Evolutionary conservation across 1,140 invertebrate species (phyloP).

Genomic region (Asbolus verrucosus): DNA sequence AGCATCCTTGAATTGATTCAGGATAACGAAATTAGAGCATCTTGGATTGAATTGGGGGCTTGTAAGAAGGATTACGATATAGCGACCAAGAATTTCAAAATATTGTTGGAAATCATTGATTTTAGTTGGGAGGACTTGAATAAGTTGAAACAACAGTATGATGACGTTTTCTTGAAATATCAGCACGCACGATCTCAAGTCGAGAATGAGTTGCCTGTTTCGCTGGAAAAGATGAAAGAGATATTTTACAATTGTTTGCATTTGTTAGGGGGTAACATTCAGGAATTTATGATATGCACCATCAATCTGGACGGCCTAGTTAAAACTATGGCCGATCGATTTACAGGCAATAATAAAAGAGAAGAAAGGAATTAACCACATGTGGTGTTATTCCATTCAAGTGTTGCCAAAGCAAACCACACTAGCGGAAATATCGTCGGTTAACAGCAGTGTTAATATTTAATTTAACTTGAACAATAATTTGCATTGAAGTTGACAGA

Average conservation of each 20-base stretch:
- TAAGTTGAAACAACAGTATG: conserved; percentile 59
- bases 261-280: conserved; percentile 41
- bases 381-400: background rate
- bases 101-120: conserved; percentile 59
- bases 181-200: conserved; percentile 56
- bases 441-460: conserved; percentile 22
- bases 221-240: conserved; percentile 51
- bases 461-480: conserved; percentile 32
- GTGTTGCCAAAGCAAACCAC: background rate
- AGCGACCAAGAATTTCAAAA: conserved; percentile 61
- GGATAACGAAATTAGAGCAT: conserved; percentile 46
- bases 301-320: background rate
- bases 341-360: conserved; percentile 12
- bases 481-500: conserved; percentile 28
- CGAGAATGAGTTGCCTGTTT: conserved; percentile 51
- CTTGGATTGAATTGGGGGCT: conserved; percentile 50
- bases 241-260: conserved; percentile 53
- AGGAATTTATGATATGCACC: conserved; percentile 7
- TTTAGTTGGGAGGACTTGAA: conserved; percentile 55
- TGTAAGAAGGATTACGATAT: conserved; percentile 57
- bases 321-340: conserved; percentile 1
- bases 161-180: conserved; percentile 58
- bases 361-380: background rate
- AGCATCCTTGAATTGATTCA: conserved; percentile 42
- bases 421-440: background rate